Evolutionary conservation across 2,797 vertebrate genomes (phyloP), one percentile per base, ranked within the genome.

Genomic region (Taeniopygia guttata): DNA sequence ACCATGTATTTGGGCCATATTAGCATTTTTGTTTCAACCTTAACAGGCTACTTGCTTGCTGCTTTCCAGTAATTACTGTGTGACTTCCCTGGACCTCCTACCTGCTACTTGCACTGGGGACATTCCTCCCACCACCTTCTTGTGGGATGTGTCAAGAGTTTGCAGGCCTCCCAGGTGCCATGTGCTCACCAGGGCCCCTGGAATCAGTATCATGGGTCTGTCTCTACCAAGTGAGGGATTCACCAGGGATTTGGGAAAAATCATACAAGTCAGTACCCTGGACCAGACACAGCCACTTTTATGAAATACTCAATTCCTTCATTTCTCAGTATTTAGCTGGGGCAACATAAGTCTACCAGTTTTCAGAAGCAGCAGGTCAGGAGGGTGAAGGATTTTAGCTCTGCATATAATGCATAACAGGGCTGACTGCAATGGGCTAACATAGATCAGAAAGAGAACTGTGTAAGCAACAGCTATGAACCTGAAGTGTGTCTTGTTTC

Each of bases 371-470:
- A 82, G 40, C 0, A 5, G 76, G 55, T 56, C 0, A 6, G 72
- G 70, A 84, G 36, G 15, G 40, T 3, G 29, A 36, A 87, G 83
- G 60, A 84, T 95, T 88, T 95, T 76, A 90, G 63, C 38, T 32
- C 80, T 56, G 45, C 43, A 2, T 68, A 43, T 87, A 77, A 92
- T 4, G 2, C 80, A 42, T 89, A 2, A 2, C 11, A 82, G 80
- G 54, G 83, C 83, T 89, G 89, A 94, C 89, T 96, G 95, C 70
- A 89, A 77, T 48, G 60, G 94, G 91, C 95, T 95, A 96, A 90
- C 93, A 79, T 72, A 70, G 54, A 91, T 60, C 5, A 2, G 78
- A 40, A 76, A 87, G 60, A 73, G 70, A 64, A 79, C 42, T 84
- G 73, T 79, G 27, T 89, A 82, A 93, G 80, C 85, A 88, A 90